Conservation (phyloP, 2,113 vertebrate genomes). For the Brachypteracias leptosomus region DNA sequence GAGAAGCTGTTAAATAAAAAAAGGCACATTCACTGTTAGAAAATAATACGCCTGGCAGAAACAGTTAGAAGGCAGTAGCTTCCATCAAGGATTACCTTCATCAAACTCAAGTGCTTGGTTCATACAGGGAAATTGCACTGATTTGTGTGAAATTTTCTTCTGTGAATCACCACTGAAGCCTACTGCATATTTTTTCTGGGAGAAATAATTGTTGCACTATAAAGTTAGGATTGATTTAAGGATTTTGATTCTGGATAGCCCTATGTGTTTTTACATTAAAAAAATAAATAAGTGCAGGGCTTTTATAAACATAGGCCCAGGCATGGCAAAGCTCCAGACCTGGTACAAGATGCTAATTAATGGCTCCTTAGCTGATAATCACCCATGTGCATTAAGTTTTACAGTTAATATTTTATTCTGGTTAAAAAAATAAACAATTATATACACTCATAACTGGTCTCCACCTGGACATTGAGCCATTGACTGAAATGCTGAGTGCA, state of each 20-base stretch:
- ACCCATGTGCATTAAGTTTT: background rate
- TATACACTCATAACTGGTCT: too few relatives aligned
- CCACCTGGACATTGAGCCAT: too few relatives aligned
- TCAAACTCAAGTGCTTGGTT: background rate
- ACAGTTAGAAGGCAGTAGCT: background rate
- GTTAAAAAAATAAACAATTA: too few relatives aligned
- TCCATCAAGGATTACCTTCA: background rate
- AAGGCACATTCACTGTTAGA: background rate
- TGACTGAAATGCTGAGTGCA: too few relatives aligned
- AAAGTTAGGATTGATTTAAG: background rate
- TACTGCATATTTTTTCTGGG: background rate
- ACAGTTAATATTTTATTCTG: conserved; percentile 1
- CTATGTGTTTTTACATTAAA: background rate
- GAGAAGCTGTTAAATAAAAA: background rate
- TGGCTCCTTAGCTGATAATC: background rate
- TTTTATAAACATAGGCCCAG: background rate
- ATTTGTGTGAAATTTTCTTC: background rate
- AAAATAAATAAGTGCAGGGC: background rate
- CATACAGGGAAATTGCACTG: background rate
- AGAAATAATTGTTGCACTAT: background rate
- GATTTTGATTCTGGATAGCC: background rate
- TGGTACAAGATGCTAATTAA: background rate
- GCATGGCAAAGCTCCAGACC: background rate
- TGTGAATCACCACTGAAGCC: background rate
- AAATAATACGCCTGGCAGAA: background rate